These are phyloP conservation scores for Acronicta psi DNA, from an alignment of 2,888 invertebrate genomes.

Conservation along the genomic window DNA sequence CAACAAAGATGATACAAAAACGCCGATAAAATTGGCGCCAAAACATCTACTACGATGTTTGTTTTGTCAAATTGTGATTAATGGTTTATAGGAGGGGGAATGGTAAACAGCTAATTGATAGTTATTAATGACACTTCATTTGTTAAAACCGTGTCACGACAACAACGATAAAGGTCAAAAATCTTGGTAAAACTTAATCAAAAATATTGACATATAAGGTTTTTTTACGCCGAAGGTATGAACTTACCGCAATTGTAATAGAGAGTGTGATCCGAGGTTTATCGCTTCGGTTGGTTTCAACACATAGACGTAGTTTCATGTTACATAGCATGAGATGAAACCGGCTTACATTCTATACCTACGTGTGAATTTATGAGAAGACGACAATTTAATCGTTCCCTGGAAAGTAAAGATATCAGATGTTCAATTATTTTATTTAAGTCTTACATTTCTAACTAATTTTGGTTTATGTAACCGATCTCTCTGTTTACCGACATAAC, in stretches of 20 bases:
- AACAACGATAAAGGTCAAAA: conserved; percentile 18
- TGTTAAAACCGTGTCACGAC: conserved; percentile 13
- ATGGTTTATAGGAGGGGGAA: conserved; percentile 30
- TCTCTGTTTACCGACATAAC: conserved; percentile 29
- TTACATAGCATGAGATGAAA: conserved; percentile 51
- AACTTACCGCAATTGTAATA: conserved; percentile 45
- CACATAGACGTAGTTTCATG: conserved; percentile 39
- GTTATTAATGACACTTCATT: conserved; percentile 44
- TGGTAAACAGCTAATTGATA: conserved; percentile 40
- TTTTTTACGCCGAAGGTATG: conserved; percentile 17
- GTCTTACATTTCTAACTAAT: conserved; percentile 9
- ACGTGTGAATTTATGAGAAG: conserved; percentile 39
- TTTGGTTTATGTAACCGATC: conserved; percentile 25
- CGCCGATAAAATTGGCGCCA: not conserved
- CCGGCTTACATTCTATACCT: conserved; percentile 43
- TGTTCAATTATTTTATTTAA: conserved; percentile 18
- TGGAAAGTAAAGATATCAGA: conserved; percentile 20
- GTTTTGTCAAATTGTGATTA: conserved; percentile 43
- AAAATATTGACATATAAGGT: not conserved
- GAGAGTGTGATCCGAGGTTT: conserved; percentile 59
- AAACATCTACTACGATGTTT: conserved; percentile 15
- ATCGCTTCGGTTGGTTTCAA: conserved; percentile 48
- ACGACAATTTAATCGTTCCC: conserved; percentile 30
- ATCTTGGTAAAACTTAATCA: not conserved
- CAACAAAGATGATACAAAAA: not conserved